Evolutionary conservation across 2,113 vertebrate genomes (phyloP).

Genomic region (Phalacrocorax brasilianus): DNA sequence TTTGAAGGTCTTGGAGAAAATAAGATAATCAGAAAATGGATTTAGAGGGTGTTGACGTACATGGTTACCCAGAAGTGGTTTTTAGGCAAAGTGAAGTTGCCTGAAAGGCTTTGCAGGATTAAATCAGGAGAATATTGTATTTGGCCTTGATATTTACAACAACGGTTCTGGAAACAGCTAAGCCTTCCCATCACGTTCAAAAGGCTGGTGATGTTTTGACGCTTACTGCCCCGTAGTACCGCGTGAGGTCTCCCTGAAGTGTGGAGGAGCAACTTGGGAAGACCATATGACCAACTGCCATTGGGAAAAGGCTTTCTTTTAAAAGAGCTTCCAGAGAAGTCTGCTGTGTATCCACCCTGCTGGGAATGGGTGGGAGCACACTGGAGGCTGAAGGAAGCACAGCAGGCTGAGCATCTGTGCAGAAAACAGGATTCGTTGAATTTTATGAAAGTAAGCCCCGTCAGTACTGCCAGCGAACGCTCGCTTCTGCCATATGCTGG

Average conservation of each 20-base stretch:
- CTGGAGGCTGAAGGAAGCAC: neutral
- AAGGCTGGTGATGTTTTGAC: neutral
- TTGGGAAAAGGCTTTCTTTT: neutral
- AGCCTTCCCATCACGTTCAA: neutral
- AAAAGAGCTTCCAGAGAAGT: neutral
- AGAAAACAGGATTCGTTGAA: neutral
- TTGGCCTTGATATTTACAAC: neutral
- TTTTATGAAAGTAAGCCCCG: neutral
- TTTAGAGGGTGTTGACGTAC: neutral
- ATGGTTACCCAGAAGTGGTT: neutral
- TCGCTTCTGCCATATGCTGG: neutral
- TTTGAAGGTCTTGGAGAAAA: neutral
- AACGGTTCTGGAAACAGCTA: neutral
- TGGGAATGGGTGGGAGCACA: neutral
- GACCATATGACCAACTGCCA: neutral
- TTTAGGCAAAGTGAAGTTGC: conserved; percentile 9
- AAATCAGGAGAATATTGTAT: neutral
- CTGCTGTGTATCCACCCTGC: neutral
- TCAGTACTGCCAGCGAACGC: neutral
- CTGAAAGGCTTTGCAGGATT: neutral
- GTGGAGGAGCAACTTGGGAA: neutral
- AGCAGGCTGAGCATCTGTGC: neutral
- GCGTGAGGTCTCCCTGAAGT: neutral
- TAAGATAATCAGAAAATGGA: neutral
- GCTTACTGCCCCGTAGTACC: neutral